Evolutionary conservation across 2,888 invertebrate species (phyloP).

Genomic region (Coelopa pilipes): DNA sequence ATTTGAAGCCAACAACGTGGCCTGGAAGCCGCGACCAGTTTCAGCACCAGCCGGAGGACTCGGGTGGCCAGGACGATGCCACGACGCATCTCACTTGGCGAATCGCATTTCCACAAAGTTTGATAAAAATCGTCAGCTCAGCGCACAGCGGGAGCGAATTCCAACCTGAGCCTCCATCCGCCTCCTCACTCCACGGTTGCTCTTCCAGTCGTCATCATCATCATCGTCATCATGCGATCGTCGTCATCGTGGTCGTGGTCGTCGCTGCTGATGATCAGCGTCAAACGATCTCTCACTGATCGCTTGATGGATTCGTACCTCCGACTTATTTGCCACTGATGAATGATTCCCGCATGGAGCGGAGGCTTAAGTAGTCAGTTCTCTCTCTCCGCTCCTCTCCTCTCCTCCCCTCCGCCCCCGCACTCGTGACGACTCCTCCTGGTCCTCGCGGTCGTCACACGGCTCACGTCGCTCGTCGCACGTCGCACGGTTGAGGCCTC

Average conservation of each 20-base stretch:
- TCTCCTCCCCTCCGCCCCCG: slow-evolving; percentile 16
- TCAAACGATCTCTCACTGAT: slow-evolving; percentile 64
- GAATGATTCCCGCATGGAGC: slow-evolving; percentile 57
- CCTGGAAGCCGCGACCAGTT: neutral
- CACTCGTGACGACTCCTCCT: too few species aligned
- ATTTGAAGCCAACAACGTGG: neutral
- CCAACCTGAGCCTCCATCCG: slow-evolving; percentile 41
- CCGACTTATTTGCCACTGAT: slow-evolving; percentile 67
- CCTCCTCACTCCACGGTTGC: slow-evolving; percentile 26
- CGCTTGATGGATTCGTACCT: slow-evolving; percentile 64
- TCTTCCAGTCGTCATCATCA: slow-evolving; percentile 49
- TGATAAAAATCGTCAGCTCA: slow-evolving; percentile 60
- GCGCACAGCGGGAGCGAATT: slow-evolving; percentile 58
- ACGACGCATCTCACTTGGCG: slow-evolving; percentile 46
- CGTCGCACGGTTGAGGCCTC: slow-evolving; percentile 37
- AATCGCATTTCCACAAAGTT: slow-evolving; percentile 60
- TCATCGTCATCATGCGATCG: slow-evolving; percentile 51
- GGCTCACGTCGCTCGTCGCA: slow-evolving; percentile 36
- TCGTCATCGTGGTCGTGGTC: slow-evolving; percentile 58
- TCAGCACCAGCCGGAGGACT: neutral
- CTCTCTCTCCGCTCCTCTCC: slow-evolving; percentile 35
- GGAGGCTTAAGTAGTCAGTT: slow-evolving; percentile 34
- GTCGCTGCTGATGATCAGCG: slow-evolving; percentile 63
- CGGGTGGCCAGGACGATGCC: neutral
- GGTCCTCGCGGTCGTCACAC: slow-evolving; percentile 37